Conservation (phyloP, 2,797 vertebrate genomes). For the Australoheros facetus region DNA sequence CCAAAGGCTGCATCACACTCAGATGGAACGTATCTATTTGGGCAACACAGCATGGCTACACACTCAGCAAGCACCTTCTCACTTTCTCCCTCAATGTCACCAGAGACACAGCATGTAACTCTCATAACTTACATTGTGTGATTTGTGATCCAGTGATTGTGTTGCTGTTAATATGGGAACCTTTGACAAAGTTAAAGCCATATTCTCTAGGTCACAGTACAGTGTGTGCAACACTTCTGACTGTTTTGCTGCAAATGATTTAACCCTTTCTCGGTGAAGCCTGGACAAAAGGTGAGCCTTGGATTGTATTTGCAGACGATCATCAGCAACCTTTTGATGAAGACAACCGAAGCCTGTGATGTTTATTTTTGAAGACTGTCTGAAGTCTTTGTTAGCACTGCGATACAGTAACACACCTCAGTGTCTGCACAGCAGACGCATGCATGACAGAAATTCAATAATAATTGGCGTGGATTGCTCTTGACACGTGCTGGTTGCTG, state of each 20-base stretch:
- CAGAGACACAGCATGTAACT: slow-evolving; percentile 69
- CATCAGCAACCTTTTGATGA: slow-evolving; percentile 52
- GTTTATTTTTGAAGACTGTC: slow-evolving; percentile 63
- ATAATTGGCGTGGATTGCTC: slow-evolving; percentile 88
- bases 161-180: slow-evolving; percentile 68
- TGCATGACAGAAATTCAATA: slow-evolving; percentile 92
- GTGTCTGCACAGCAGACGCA: slow-evolving; percentile 74
- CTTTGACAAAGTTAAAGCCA: slow-evolving; percentile 76
- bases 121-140: slow-evolving; percentile 69
- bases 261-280: slow-evolving; percentile 30
- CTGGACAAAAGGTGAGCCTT: slow-evolving; percentile 32
- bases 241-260: slow-evolving; percentile 29
- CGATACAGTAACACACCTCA: slow-evolving; percentile 72
- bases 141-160: slow-evolving; percentile 77
- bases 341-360: slow-evolving; percentile 52
- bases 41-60: slow-evolving; percentile 69
- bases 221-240: slow-evolving; percentile 8
- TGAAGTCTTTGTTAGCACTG: slow-evolving; percentile 64
- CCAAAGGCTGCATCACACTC: slow-evolving; percentile 77
- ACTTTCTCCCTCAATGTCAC: slow-evolving; percentile 72
- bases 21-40: slow-evolving; percentile 77
- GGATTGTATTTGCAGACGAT: slow-evolving; percentile 37
- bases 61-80: slow-evolving; percentile 66
- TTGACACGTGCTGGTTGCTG: slow-evolving; percentile 88
- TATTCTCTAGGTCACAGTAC: slow-evolving; percentile 64